Percentiles rank a stretch among this genome's conserved stretches.
Conservation (phyloP, 2,113 vertebrate species). For the Gavialis gangeticus region DNA sequence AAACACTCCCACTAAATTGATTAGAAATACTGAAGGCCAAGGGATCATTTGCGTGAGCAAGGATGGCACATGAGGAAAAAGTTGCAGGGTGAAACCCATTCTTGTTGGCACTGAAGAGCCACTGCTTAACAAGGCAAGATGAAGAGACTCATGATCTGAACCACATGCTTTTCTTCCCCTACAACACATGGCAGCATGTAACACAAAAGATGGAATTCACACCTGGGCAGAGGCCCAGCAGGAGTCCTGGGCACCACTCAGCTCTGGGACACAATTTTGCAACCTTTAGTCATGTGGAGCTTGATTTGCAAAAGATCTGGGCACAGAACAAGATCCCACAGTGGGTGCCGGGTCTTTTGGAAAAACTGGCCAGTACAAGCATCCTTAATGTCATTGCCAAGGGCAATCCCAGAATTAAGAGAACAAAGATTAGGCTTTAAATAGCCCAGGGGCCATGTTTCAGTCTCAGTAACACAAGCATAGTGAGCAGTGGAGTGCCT, state of each 20-base stretch:
- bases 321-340: not conserved
- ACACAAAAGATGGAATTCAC: not conserved
- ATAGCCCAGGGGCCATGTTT: not conserved
- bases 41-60: not conserved
- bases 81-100: not conserved
- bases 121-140: not conserved
- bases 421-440: constrained; percentile 3
- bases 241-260: not conserved
- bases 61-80: not conserved
- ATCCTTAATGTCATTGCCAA: accelerated
- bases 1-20: not conserved
- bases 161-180: not conserved
- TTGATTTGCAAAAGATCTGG: not conserved
- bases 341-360: not conserved
- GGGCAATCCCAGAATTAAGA: not conserved
- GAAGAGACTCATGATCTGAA: not conserved
- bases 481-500: not conserved
- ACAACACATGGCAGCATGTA: no score
- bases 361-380: accelerated
- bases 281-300: not conserved
- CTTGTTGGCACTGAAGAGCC: accelerated
- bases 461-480: not conserved
- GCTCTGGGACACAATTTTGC: not conserved
- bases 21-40: not conserved
- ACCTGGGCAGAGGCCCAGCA: not conserved